phyloP scores from a whole-genome alignment of 2,113 vertebrate genomes.

The Ptilorrhoa leucosticta region DNA sequence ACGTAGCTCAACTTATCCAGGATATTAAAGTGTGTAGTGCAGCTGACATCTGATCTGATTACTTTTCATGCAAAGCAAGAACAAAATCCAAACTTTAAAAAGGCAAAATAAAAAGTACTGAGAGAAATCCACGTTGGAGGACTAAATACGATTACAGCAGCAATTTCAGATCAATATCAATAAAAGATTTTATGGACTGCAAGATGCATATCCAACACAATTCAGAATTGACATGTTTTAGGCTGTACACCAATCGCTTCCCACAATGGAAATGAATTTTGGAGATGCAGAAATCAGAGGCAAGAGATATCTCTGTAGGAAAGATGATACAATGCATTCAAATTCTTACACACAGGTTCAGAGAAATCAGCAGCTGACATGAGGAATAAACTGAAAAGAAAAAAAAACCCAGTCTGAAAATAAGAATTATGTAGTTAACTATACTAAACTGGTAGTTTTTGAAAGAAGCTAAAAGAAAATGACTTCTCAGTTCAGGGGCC shows the following conservation, averaged over 20 bases:
- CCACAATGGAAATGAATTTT: conserved; percentile 1
- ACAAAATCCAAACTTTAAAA: conserved; percentile 43
- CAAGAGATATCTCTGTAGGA: background rate
- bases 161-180: conserved; percentile 58
- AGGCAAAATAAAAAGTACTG: background rate
- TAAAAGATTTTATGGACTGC: conserved; percentile 34
- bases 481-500: background rate
- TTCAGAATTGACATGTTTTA: conserved; percentile 49
- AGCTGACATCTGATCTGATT: conserved; percentile 62
- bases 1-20: conserved; percentile 42
- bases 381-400: background rate
- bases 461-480: background rate
- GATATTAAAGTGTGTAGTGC: conserved; percentile 62
- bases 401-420: background rate
- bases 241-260: background rate
- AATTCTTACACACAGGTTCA: background rate
- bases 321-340: background rate
- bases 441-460: background rate
- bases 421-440: background rate
- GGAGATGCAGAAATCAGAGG: background rate
- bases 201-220: conserved; percentile 40
- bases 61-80: conserved; percentile 36
- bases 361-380: background rate
- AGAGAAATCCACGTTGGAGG: background rate
- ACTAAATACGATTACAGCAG: conserved; percentile 7